Conservation (phyloP, 2,888 invertebrate species). For the Caenorhabditis wallacei region DNA sequence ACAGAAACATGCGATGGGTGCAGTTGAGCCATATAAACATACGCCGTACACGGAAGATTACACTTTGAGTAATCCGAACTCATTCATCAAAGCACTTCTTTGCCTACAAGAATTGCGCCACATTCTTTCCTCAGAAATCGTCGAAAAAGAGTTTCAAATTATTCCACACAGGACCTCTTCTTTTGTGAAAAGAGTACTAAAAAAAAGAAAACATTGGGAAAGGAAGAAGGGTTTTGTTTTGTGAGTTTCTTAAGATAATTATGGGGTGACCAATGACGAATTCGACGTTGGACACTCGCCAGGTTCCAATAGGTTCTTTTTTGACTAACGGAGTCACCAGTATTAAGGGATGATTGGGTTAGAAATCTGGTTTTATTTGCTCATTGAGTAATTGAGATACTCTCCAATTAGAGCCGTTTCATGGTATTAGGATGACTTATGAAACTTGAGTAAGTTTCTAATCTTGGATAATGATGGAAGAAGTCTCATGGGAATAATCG, state of each 20-base stretch:
- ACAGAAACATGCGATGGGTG: constrained; percentile 47
- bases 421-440: constrained; percentile 19
- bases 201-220: constrained; percentile 25
- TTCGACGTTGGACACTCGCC: constrained; percentile 13
- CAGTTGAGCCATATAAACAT: constrained; percentile 30
- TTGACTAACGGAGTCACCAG: neutral
- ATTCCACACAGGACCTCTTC: neutral
- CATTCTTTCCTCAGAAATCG: constrained; percentile 21
- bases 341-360: constrained; percentile 10
- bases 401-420: constrained; percentile 42
- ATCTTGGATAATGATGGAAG: neutral
- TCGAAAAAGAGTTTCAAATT: constrained; percentile 14
- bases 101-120: constrained; percentile 46
- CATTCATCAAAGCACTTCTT: constrained; percentile 63
- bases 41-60: constrained; percentile 58
- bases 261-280: constrained; percentile 37
- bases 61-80: constrained; percentile 58
- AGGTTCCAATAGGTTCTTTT: constrained; percentile 35
- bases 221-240: constrained; percentile 13
- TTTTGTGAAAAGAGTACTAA: constrained; percentile 18
- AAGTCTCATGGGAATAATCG: constrained; percentile 24
- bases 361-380: too few species aligned
- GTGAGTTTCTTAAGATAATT: constrained; percentile 48
- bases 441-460: constrained; percentile 31
- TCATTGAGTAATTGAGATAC: constrained; percentile 2